phyloP scores from a whole-genome alignment of 2,797 vertebrate genomes.

The Rhabdomys pumilio region DNA sequence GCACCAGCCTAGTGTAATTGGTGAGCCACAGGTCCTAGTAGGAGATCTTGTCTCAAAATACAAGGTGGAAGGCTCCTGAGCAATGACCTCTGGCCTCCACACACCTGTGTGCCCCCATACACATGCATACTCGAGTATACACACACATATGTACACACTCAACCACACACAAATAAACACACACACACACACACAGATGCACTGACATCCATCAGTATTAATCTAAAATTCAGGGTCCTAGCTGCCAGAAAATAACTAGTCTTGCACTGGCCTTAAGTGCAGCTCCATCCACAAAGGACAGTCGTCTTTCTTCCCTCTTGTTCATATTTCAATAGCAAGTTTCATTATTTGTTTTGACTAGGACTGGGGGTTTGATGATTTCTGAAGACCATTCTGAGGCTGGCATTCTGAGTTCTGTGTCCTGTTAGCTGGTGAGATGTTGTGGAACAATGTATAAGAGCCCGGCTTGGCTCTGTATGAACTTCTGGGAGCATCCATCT shows the following conservation, averaged over 20 bases:
- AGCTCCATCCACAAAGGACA: background rate
- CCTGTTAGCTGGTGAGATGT: background rate
- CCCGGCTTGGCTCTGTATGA: background rate
- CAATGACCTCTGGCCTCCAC: background rate
- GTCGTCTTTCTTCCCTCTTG: background rate
- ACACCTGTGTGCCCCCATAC: background rate
- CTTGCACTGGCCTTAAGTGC: background rate
- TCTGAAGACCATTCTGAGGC: background rate
- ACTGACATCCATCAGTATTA: background rate
- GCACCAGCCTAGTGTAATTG: background rate
- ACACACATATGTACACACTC: background rate
- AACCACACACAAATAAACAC: background rate
- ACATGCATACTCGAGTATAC: background rate
- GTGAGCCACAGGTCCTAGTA: background rate
- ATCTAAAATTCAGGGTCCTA: background rate
- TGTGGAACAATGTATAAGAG: background rate
- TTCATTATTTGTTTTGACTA: background rate
- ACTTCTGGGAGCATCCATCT: background rate
- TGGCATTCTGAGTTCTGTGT: background rate
- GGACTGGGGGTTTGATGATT: background rate
- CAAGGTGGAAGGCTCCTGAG: background rate
- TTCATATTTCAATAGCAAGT: background rate
- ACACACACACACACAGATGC: background rate
- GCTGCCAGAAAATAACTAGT: background rate
- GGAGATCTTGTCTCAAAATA: background rate